Conservation (phyloP, 2,797 vertebrate genomes). For the Schizothorax lantsangensis region DNA sequence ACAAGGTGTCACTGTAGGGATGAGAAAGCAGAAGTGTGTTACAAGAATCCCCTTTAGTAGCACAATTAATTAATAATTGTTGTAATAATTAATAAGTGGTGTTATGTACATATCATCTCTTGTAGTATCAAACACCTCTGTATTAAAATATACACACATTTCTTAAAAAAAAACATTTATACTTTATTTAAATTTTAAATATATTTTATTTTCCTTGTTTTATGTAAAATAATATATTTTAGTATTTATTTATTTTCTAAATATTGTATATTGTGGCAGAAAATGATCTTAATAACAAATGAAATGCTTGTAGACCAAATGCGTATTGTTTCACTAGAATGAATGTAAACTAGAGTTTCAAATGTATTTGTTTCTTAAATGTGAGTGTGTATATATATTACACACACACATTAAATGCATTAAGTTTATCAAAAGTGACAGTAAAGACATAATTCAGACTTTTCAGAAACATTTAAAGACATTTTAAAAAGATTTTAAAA, state of each 20-base stretch:
- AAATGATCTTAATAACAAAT: neutral
- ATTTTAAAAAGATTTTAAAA: neutral
- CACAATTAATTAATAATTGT: neutral
- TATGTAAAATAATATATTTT: neutral
- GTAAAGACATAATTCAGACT: neutral
- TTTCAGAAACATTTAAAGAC: neutral
- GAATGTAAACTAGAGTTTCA: neutral
- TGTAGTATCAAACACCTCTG: neutral
- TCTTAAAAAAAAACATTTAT: neutral
- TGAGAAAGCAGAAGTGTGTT: slow-evolving; percentile 59
- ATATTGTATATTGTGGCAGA: neutral
- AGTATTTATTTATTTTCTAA: neutral
- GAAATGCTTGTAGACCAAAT: neutral
- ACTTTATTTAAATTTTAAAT: no score
- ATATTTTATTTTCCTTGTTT: neutral
- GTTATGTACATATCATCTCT: neutral
- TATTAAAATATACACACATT: neutral
- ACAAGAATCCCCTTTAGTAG: neutral
- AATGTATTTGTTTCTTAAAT: neutral
- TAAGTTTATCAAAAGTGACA: neutral
- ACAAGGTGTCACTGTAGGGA: slow-evolving; percentile 77
- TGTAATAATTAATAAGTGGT: slow-evolving; percentile 1
- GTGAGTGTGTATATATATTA: no score
- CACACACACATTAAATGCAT: neutral
- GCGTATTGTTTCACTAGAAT: neutral